phyloP scores from a whole-genome alignment of 2,113 vertebrate species.

The Halichoerus grypus region DNA sequence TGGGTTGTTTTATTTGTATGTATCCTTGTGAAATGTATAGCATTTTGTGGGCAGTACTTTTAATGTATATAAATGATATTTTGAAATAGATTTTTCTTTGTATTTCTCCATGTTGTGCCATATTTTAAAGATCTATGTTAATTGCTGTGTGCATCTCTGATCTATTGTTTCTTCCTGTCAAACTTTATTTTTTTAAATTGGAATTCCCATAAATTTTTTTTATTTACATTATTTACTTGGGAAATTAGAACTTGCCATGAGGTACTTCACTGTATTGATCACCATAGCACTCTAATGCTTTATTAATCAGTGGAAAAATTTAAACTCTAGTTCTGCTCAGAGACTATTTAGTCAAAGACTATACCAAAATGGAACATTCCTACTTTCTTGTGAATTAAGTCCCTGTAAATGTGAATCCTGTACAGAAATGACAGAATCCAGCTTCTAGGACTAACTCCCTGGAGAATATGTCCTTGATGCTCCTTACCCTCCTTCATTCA shows the following conservation, averaged over 20 bases:
- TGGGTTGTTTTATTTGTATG: background rate
- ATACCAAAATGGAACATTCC: background rate
- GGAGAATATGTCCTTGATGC: background rate
- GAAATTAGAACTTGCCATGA: conserved; percentile 51
- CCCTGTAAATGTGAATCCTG: background rate
- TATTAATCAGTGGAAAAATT: background rate
- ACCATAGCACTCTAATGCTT: background rate
- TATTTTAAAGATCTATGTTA: conserved; percentile 36
- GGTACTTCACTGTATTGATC: background rate
- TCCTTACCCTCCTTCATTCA: accelerated
- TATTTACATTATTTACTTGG: conserved; percentile 36
- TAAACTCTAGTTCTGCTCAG: background rate
- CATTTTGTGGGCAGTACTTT: background rate
- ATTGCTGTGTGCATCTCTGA: background rate
- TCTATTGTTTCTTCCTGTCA: background rate
- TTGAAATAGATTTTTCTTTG: background rate
- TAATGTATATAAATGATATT: background rate
- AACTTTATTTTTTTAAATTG: background rate
- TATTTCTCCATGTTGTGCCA: background rate
- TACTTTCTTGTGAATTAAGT: background rate
- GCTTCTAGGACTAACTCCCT: background rate
- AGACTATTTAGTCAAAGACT: background rate
- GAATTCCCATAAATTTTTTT: conserved; percentile 4
- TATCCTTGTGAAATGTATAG: background rate
- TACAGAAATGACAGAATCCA: background rate